These are phyloP conservation scores for Emydocephalus ijimae DNA, from an alignment of 2,113 vertebrate genomes.

Conservation along the genomic window DNA sequence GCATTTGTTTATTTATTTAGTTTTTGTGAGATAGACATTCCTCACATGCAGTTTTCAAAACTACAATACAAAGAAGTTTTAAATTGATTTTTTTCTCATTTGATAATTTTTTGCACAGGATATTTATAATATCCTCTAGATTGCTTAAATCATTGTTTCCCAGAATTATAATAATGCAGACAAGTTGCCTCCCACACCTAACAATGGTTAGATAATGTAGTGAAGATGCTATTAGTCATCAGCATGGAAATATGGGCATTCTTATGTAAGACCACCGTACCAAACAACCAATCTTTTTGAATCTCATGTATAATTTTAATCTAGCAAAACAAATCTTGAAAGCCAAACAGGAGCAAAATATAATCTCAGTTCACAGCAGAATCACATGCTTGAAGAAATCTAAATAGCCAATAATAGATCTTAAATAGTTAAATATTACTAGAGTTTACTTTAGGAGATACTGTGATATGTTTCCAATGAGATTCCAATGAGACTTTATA, in stretches of 20 bases:
- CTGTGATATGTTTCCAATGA: background rate
- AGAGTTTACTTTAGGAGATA: background rate
- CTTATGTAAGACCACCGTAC: background rate
- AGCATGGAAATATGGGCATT: background rate
- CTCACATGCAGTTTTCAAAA: background rate
- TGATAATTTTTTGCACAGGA: background rate
- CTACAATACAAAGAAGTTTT: background rate
- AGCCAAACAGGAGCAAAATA: background rate
- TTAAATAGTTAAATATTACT: background rate
- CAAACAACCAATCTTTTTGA: background rate
- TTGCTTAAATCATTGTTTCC: background rate
- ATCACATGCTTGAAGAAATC: background rate
- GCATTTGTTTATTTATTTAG: background rate
- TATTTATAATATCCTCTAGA: background rate
- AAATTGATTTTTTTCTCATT: background rate
- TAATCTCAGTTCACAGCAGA: background rate
- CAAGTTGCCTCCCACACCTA: background rate
- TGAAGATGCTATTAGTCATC: background rate
- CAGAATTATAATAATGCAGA: background rate
- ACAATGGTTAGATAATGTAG: background rate
- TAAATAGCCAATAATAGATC: background rate
- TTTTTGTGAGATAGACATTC: background rate
- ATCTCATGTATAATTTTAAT: background rate
- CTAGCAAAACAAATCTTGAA: background rate
- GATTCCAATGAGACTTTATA: background rate